Base-by-base conservation (phyloP, 2,888 invertebrate genomes). In the Tachina lurida region DNA sequence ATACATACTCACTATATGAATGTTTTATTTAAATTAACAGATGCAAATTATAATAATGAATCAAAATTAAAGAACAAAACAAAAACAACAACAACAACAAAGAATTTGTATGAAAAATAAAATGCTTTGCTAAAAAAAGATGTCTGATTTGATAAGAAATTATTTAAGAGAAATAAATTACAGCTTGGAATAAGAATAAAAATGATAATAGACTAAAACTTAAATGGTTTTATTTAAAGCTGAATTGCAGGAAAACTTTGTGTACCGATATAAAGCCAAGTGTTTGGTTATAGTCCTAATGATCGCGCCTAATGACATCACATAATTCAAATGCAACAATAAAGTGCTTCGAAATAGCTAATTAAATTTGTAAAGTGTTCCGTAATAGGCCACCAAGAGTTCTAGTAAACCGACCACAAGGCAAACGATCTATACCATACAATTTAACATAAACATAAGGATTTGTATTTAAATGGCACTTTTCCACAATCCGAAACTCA, bases 181-280 rank as follows among this genome's bases (percentile, higher is more conserved):
- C 68, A 68, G 81, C 75, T 81, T 75, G 81, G 62, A 75, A 75
- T 75, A 75, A 75, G 67, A 60, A 68, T 68, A 45, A 67, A 74
- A 60, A 60, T 56, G 12, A 65, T 17, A 78, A 71, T n/a, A 73
- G 60, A 47, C 41, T 60, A 67, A 76, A 45, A 31, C 2, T 5
- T 9, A 31, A 43, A 65, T 56, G 9, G 47, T 77, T 77, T 77
- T 58, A 68, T 77, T 77, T 68, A 45, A 65, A 43, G 22, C 2
- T 9, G 12, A 13, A 19, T 70, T 7, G 17, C 1, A 39, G 52
- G 39, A 39, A 12, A 58, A 31, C 31, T 31, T 31, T 31, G 31
- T 31, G 31, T 0, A 31, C 3, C 31, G 4, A 31, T 31, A 31
- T 31, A 31, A 31, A 31, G 4, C 31, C 1, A 31, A 31, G 31